Evolutionary conservation across 2,113 vertebrate genomes (phyloP), one percentile per base, ranked within the genome.

Genomic region (Tragelaphus imberbis): DNA sequence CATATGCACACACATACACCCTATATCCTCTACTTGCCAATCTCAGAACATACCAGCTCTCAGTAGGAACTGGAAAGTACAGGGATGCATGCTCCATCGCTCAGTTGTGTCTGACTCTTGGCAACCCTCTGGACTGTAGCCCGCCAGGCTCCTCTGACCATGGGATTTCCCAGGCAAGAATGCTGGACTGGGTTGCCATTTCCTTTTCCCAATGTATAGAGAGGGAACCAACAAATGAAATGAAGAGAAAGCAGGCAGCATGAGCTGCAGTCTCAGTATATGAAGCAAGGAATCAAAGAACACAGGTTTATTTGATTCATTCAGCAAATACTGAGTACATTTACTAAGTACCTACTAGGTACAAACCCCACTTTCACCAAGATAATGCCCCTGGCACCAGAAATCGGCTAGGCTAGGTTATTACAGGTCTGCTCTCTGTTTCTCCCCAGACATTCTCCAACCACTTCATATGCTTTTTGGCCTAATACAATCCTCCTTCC

Each of bases 321-420:
- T 94, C 44, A 51, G 44, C 28, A 85, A 93, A 61, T 58, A 85
- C 0, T 58, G 40, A 75, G 55, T 36, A 61, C 28, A 80, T 33
- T 81, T 79, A 91, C 11, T 88, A 55, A 95, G 58, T n/a, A 90
- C 5, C 5, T 71, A 36, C 49, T 80, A 13, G 7, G 13, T 88
- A 80, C 1, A 19, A 93, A 97, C 61, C 4, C 95, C 25, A 21
- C 23, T 86, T 59, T 93, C 44, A 89, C 28, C 65, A 44, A 80
- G 23, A 68, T 40, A 96, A 97, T 5, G 0, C 7, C 25, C 33
- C 21, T 25, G 55, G 27, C 51, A 79, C 55, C 19, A 89, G 55
- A 93, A 68, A 51, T 25, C 27, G 21, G 5, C 28, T 13, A 61
- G 17, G 11, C 61, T 56, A 49, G 7, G 15, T 53, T 77, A 85